Percentiles rank a stretch among this genome's conserved stretches.
Evolutionary conservation across 2,113 vertebrate species (phyloP).

Genomic region (Sinocyclocheilus grahami): DNA sequence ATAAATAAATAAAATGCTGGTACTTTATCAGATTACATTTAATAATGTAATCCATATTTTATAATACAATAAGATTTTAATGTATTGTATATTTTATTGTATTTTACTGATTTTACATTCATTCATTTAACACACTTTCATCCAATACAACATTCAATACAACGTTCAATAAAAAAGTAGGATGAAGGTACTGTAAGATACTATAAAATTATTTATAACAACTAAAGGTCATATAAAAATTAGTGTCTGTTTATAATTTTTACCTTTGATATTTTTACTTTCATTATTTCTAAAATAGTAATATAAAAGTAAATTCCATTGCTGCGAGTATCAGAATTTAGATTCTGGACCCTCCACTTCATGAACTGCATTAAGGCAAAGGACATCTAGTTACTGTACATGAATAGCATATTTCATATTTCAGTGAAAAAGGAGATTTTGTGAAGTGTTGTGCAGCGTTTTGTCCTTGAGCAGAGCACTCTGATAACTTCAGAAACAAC

Average conservation of each 20-base stretch:
- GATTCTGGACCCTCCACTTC: neutral
- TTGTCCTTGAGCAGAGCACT: slow-evolving; percentile 51
- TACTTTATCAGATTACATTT: too few relatives aligned
- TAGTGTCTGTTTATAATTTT: neutral
- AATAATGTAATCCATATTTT: too few relatives aligned
- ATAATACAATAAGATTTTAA: too few relatives aligned
- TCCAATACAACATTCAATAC: too few relatives aligned
- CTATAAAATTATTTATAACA: too few relatives aligned
- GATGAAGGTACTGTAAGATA: too few relatives aligned
- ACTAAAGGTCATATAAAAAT: neutral
- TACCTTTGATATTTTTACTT: neutral
- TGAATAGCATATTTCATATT: slow-evolving; percentile 6
- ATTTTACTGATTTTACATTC: too few relatives aligned
- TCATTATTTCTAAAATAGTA: neutral
- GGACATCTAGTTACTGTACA: neutral
- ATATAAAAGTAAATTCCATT: neutral
- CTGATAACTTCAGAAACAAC: slow-evolving; percentile 42
- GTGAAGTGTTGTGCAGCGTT: slow-evolving; percentile 35
- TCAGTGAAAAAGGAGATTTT: neutral
- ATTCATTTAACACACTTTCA: too few relatives aligned
- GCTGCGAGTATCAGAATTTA: neutral
- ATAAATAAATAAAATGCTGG: too few relatives aligned
- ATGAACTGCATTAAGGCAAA: neutral
- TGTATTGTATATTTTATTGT: too few relatives aligned
- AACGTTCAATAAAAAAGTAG: too few relatives aligned